Evolutionary conservation across 2,113 vertebrate genomes (phyloP).

Genomic region (Rynchops niger): DNA sequence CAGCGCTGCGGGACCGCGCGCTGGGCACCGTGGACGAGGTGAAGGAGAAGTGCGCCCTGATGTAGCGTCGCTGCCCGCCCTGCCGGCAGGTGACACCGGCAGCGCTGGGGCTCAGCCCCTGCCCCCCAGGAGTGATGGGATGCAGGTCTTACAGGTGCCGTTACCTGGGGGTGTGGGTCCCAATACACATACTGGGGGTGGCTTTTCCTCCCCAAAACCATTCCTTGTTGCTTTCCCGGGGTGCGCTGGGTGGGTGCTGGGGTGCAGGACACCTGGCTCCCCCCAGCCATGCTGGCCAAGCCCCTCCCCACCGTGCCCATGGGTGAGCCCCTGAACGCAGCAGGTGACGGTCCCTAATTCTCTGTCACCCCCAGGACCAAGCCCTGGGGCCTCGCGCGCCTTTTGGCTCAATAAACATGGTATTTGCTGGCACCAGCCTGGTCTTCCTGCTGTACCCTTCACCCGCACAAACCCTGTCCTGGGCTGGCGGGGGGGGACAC

Average conservation of each 20-base stretch:
- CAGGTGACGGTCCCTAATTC: accelerated
- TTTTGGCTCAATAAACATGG: not conserved
- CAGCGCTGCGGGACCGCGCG: slow-evolving; percentile 60
- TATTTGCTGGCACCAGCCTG: not conserved
- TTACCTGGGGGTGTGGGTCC: not conserved
- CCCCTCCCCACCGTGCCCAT: accelerated
- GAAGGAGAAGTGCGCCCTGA: slow-evolving; percentile 62
- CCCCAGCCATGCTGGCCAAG: not conserved
- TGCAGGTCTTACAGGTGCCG: not conserved
- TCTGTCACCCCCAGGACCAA: not conserved
- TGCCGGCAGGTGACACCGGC: accelerated
- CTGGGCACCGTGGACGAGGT: slow-evolving; percentile 26
- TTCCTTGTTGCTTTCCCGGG: not conserved
- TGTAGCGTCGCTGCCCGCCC: not conserved
- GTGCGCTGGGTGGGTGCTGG: not conserved
- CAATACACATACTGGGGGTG: accelerated
- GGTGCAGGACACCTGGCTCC: not conserved
- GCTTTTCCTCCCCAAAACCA: not conserved
- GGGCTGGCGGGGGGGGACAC: accelerated
- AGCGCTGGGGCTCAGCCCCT: not conserved
- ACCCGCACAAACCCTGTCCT: not conserved
- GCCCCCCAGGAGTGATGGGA: not conserved
- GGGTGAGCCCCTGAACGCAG: accelerated
- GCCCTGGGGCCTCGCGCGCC: accelerated
- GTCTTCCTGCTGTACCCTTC: accelerated